Percentiles rank a stretch among this genome's conserved stretches.
phyloP scores from a whole-genome alignment of 2,113 vertebrate genomes.

The Abramis brama region DNA sequence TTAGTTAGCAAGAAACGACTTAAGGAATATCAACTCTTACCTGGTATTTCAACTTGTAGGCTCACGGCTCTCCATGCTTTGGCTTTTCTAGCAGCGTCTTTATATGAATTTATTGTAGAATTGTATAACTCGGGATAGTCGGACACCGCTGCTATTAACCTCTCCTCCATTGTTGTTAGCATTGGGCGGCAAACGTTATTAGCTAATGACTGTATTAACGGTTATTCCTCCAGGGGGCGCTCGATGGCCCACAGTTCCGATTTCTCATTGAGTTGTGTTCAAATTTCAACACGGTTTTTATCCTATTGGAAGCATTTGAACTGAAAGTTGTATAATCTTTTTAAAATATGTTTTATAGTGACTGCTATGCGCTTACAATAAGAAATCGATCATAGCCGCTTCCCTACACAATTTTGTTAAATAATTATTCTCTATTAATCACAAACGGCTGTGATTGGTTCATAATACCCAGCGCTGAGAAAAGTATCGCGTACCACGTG shows the following conservation, averaged over 20 bases:
- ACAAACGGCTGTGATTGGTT: neutral
- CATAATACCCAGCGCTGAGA: neutral
- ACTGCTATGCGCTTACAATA: neutral
- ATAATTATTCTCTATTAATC: neutral
- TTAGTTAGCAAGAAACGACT: neutral
- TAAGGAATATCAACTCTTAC: conserved; percentile 11
- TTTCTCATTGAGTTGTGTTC: neutral
- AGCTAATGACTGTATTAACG: neutral
- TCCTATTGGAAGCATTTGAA: too few species aligned
- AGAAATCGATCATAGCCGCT: neutral
- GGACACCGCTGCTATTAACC: conserved; percentile 54
- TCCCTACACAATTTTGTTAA: neutral
- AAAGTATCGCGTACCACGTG: neutral
- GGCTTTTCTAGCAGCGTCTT: conserved; percentile 53
- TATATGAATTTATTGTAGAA: conserved; percentile 53
- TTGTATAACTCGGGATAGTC: conserved; percentile 58
- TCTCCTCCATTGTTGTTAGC: conserved; percentile 58
- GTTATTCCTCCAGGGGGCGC: neutral
- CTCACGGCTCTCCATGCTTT: conserved; percentile 55
- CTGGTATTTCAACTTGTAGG: conserved; percentile 55
- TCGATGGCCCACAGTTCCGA: neutral
- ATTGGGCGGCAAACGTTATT: neutral
- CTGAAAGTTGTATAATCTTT: neutral
- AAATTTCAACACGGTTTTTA: neutral
- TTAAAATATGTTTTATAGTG: neutral